These are phyloP conservation scores for Notarius quadriscutis DNA, from an alignment of 2,113 vertebrate species.

Conservation along the genomic window DNA sequence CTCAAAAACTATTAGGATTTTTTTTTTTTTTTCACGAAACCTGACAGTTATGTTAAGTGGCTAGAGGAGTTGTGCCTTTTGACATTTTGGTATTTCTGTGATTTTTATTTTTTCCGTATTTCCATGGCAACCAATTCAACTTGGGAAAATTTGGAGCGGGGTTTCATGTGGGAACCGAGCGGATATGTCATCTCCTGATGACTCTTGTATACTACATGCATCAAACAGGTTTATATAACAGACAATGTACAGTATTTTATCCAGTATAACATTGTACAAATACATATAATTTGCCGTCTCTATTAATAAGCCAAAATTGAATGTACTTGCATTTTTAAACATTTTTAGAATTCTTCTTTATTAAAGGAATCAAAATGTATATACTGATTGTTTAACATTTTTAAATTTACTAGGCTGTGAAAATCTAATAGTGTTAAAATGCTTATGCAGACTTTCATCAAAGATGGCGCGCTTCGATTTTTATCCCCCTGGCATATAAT, in stretches of 20 bases:
- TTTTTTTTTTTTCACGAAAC: no score
- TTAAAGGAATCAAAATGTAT: neutral
- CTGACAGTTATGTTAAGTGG: no score
- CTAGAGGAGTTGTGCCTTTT: no score
- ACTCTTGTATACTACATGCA: neutral
- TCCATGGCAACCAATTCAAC: no score
- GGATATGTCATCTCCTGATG: no score
- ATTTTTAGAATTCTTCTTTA: neutral
- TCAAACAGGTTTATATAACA: neutral
- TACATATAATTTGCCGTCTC: neutral
- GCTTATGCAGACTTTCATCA: neutral
- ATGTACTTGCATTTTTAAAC: conserved; percentile 1
- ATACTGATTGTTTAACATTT: neutral
- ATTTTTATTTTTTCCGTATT: no score
- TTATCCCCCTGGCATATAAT: no score
- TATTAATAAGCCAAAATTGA: neutral
- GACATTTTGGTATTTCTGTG: no score
- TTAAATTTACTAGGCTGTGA: neutral
- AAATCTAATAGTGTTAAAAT: neutral
- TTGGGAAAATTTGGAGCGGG: no score
- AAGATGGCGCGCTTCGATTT: neutral
- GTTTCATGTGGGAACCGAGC: no score
- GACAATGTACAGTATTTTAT: neutral
- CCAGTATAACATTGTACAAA: neutral
- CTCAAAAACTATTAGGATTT: no score